Percentiles rank a stretch among this genome's conserved stretches.
These are phyloP conservation scores for Leucoma salicis DNA, from an alignment of 2,888 invertebrate species.

Conservation along the genomic window DNA sequence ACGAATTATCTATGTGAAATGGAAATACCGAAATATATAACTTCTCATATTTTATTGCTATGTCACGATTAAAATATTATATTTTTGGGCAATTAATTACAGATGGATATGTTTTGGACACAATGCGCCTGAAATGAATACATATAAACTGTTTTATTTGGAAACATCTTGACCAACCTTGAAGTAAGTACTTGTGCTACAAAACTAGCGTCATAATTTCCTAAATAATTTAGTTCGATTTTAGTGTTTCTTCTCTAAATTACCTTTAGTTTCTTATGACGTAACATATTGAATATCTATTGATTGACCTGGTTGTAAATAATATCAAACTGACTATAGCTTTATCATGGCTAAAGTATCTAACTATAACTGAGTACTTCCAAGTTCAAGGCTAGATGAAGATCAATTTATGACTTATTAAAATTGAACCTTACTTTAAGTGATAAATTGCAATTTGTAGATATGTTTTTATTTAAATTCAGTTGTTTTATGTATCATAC, in stretches of 20 bases:
- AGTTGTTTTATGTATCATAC: background rate
- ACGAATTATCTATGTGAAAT: constrained; percentile 49
- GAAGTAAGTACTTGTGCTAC: constrained; percentile 63
- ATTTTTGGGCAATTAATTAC: constrained; percentile 46
- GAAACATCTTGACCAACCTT: constrained; percentile 80
- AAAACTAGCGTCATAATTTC: constrained; percentile 36
- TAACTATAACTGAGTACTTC: constrained; percentile 21
- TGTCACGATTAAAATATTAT: constrained; percentile 9
- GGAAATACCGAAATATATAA: constrained; percentile 51
- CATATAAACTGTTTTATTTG: constrained; percentile 58
- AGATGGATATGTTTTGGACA: constrained; percentile 44
- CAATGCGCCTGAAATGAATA: constrained; percentile 67
- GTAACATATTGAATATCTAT: too few species aligned
- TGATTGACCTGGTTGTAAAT: background rate
- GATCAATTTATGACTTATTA: background rate
- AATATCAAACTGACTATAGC: background rate
- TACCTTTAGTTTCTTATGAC: background rate
- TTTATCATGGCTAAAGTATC: background rate
- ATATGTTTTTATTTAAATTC: background rate
- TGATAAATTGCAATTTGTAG: background rate
- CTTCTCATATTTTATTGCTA: constrained; percentile 29
- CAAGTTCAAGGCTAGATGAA: constrained; percentile 32
- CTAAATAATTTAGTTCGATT: constrained; percentile 18
- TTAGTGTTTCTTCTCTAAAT: background rate
- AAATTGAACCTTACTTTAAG: too few species aligned